A percentile compares a stretch with the other conserved stretches of the same genome.
Conservation (phyloP, 2,797 vertebrate species). For the Neosalanx taihuensis region DNA sequence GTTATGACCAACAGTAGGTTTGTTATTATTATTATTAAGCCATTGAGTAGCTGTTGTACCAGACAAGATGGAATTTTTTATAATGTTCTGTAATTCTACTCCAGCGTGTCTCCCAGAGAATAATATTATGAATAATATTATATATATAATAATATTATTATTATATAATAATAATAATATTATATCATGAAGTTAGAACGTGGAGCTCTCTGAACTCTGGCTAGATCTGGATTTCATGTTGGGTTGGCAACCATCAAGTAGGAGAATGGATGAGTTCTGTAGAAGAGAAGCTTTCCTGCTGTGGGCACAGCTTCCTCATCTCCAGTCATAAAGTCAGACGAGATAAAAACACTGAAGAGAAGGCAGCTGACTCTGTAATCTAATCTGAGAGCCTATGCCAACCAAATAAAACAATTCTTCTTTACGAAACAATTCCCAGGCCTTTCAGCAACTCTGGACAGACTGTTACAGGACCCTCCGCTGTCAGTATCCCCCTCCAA, state of each 20-base stretch:
- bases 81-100: slow-evolving; percentile 15
- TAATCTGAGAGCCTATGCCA: slow-evolving; percentile 42
- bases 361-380: slow-evolving; percentile 50
- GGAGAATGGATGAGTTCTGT: slow-evolving; percentile 20
- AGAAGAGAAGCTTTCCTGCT: background rate
- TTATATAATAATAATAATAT: no score
- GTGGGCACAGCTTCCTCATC: slow-evolving; percentile 31
- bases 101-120: slow-evolving; percentile 10
- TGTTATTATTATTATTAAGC: slow-evolving; percentile 5
- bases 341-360: slow-evolving; percentile 48
- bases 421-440: slow-evolving; percentile 13
- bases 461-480: slow-evolving; percentile 17
- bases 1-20: no score
- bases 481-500: slow-evolving; percentile 26
- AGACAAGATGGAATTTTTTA: slow-evolving; percentile 12
- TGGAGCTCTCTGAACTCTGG: slow-evolving; percentile 17
- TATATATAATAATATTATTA: no score
- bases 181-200: slow-evolving; percentile 12
- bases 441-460: slow-evolving; percentile 16
- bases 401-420: slow-evolving; percentile 43
- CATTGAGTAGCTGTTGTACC: slow-evolving; percentile 1
- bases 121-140: no score
- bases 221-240: slow-evolving; percentile 16
- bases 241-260: slow-evolving; percentile 32
- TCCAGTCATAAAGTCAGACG: slow-evolving; percentile 49